Percentiles rank a stretch among this genome's conserved stretches.
These are phyloP conservation scores for Spisula subtruncata DNA, from an alignment of 2,888 invertebrate species.

Conservation along the genomic window DNA sequence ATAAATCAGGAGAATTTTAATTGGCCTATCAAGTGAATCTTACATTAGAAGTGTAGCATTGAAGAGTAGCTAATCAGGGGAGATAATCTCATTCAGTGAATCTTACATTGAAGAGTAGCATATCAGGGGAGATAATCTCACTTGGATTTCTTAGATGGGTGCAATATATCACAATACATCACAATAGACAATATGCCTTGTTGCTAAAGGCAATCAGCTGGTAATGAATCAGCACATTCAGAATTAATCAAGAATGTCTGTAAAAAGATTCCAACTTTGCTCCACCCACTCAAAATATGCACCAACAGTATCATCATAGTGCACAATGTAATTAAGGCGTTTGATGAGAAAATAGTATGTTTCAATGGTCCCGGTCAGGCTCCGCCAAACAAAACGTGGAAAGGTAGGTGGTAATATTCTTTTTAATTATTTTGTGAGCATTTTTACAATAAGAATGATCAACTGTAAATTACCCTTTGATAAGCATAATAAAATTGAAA, in stretches of 20 bases:
- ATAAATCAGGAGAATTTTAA: conserved; percentile 46
- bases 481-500: too few species aligned
- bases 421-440: too few species aligned
- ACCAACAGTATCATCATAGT: too few species aligned
- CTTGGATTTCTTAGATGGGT: neutral
- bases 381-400: too few species aligned
- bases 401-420: too few species aligned
- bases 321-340: too few species aligned
- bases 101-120: neutral
- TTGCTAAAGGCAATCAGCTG: neutral
- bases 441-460: too few species aligned
- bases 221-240: neutral
- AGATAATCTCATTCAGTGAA: neutral
- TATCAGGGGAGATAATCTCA: conserved; percentile 15
- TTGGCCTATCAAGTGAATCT: conserved; percentile 45
- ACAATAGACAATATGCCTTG: neutral
- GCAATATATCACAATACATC: conserved; percentile 1
- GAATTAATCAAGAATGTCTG: conserved; percentile 1
- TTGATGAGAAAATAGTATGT: too few species aligned
- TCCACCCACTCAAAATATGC: neutral
- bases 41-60: too few species aligned
- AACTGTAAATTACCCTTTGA: too few species aligned
- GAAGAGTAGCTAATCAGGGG: conserved; percentile 5
- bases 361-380: too few species aligned
- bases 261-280: neutral